phyloP scores from a whole-genome alignment of 1,140 invertebrate species.

The Phocides pigmalion region DNA sequence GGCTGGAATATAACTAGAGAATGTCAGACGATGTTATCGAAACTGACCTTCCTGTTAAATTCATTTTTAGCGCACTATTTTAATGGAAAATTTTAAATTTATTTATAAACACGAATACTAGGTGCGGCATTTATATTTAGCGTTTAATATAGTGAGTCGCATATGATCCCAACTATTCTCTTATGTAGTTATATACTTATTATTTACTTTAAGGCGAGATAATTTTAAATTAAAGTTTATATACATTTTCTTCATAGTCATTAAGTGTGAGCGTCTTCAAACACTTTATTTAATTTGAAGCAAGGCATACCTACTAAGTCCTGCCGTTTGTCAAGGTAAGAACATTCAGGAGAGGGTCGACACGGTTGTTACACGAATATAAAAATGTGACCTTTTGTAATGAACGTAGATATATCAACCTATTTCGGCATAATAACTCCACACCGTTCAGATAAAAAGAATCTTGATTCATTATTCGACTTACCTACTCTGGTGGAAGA shows the following conservation, averaged over 20 bases:
- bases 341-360: slow-evolving; percentile 22
- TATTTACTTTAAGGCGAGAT: neutral
- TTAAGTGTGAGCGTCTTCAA: slow-evolving; percentile 18
- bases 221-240: neutral
- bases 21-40: slow-evolving; percentile 31
- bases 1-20: slow-evolving; percentile 35
- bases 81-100: neutral
- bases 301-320: slow-evolving; percentile 7
- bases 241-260: neutral
- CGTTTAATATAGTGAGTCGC: too few species aligned
- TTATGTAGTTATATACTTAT: too few species aligned
- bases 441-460: neutral
- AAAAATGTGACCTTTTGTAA: slow-evolving; percentile 25
- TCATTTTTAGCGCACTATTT: slow-evolving; percentile 19
- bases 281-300: slow-evolving; percentile 29
- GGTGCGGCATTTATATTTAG: too few species aligned
- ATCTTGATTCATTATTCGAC: neutral
- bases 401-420: slow-evolving; percentile 2
- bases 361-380: slow-evolving; percentile 25
- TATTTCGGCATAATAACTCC: slow-evolving; percentile 12
- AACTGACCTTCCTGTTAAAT: slow-evolving; percentile 22
- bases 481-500: neutral
- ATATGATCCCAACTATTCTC: too few species aligned
- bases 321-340: slow-evolving; percentile 19
- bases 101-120: neutral